These are phyloP conservation scores for Zeuzera pyrina DNA, from an alignment of 2,888 invertebrate species.

Conservation along the genomic window DNA sequence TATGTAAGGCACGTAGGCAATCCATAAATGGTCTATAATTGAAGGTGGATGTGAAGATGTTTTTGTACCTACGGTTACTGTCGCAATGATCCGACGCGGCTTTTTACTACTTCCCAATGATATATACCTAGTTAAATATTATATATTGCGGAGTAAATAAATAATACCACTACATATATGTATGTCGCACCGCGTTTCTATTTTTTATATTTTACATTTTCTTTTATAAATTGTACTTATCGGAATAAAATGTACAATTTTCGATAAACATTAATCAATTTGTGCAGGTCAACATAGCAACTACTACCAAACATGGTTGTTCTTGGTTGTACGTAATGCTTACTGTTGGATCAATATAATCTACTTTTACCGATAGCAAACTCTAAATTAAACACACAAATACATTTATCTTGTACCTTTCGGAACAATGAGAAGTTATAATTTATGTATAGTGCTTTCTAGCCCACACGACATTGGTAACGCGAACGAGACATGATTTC, in stretches of 20 bases:
- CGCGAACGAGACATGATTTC: constrained; percentile 45
- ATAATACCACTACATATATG: too few relatives aligned
- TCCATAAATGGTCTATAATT: constrained; percentile 67
- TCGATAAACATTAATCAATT: too few relatives aligned
- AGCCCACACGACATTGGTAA: constrained; percentile 49
- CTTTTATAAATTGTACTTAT: too few relatives aligned
- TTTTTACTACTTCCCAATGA: constrained; percentile 58
- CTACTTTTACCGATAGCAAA: constrained; percentile 33
- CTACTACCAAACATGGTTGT: constrained; percentile 21
- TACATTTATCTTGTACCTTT: constrained; percentile 52
- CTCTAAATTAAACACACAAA: constrained; percentile 38
- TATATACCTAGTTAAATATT: too few relatives aligned
- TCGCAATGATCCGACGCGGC: constrained; percentile 49
- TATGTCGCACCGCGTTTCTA: too few relatives aligned
- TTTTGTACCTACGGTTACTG: constrained; percentile 58
- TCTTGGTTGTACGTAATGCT: too few relatives aligned
- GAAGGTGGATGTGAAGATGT: constrained; percentile 48
- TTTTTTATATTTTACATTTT: too few relatives aligned
- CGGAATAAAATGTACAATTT: too few relatives aligned
- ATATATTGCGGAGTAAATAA: too few relatives aligned
- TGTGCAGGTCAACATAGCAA: too few relatives aligned
- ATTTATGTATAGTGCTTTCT: constrained; percentile 44
- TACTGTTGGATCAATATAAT: constrained; percentile 23
- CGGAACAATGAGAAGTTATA: constrained; percentile 44
- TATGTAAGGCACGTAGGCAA: constrained; percentile 51